These are phyloP conservation scores for Diploptera punctata DNA, from an alignment of 2,888 invertebrate genomes.

Conservation along the genomic window DNA sequence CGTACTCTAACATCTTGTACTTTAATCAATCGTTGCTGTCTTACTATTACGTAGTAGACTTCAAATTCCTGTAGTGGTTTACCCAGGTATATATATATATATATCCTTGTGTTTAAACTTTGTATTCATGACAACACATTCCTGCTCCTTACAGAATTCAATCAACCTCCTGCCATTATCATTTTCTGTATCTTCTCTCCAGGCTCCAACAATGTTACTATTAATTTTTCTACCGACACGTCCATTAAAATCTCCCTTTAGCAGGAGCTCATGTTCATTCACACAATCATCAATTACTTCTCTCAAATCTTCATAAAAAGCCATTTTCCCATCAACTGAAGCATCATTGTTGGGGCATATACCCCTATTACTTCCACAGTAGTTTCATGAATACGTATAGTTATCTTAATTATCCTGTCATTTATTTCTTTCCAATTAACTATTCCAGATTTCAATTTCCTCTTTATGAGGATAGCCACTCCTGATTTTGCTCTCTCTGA, in stretches of 20 bases:
- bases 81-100: not conserved
- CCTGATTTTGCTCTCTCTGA: not conserved
- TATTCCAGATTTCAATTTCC: not conserved
- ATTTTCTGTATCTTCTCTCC: not conserved
- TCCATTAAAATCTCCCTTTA: not conserved
- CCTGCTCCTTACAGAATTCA: not conserved
- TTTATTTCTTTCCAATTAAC: constrained; percentile 2
- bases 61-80: not conserved
- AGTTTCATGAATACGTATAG: not conserved
- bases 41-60: not conserved
- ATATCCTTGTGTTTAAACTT: too few relatives aligned
- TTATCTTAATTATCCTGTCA: not conserved
- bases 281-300: not conserved
- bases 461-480: not conserved
- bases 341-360: constrained; percentile 1
- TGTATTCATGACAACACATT: not conserved
- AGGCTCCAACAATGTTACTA: too few relatives aligned
- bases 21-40: not conserved
- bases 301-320: constrained; percentile 1
- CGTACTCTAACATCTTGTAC: not conserved
- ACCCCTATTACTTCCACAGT: not conserved
- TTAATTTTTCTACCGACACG: not conserved
- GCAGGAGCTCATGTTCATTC: not conserved
- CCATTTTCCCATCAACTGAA: not conserved
- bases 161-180: not conserved